Conservation (phyloP, 2,888 invertebrate genomes). For the Tachina grossa region DNA sequence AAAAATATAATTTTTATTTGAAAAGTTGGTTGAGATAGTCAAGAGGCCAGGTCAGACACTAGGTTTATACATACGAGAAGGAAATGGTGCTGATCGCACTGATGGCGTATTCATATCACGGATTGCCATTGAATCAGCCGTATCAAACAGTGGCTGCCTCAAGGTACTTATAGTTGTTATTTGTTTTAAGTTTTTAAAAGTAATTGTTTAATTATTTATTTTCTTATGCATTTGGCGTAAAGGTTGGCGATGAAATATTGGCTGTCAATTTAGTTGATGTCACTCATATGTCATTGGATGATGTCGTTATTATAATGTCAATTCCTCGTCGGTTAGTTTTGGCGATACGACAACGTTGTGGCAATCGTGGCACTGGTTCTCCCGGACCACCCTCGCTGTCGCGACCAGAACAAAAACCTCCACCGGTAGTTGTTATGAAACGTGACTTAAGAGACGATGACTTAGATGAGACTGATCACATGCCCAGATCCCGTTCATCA, state of each 20-base stretch:
- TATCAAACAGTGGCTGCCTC: constrained; percentile 98
- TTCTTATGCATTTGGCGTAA: background rate
- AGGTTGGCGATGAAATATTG: constrained; percentile 98
- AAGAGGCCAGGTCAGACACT: constrained; percentile 99
- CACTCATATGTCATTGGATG: constrained; percentile 98
- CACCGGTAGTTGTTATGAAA: constrained; percentile 96
- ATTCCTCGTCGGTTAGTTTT: constrained; percentile 97
- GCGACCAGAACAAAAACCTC: constrained; percentile 91
- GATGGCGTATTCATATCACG: constrained; percentile 99
- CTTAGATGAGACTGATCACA: constrained; percentile 85
- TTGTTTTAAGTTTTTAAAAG: background rate
- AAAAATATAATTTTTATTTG: background rate
- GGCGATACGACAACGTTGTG: constrained; percentile 94
- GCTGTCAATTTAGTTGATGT: constrained; percentile 99
- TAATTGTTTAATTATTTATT: background rate
- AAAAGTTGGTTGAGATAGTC: constrained; percentile 96
- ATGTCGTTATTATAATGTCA: constrained; percentile 99
- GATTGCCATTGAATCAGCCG: constrained; percentile 97
- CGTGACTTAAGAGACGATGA: constrained; percentile 93
- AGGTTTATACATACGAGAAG: constrained; percentile 98
- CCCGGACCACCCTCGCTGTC: constrained; percentile 84
- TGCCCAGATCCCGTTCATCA: constrained; percentile 82
- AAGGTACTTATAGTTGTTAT: constrained; percentile 84
- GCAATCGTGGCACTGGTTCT: constrained; percentile 83
- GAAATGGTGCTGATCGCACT: constrained; percentile 97